phyloP scores from a whole-genome alignment of 2,797 vertebrate species.

The Miichthys miiuy region DNA sequence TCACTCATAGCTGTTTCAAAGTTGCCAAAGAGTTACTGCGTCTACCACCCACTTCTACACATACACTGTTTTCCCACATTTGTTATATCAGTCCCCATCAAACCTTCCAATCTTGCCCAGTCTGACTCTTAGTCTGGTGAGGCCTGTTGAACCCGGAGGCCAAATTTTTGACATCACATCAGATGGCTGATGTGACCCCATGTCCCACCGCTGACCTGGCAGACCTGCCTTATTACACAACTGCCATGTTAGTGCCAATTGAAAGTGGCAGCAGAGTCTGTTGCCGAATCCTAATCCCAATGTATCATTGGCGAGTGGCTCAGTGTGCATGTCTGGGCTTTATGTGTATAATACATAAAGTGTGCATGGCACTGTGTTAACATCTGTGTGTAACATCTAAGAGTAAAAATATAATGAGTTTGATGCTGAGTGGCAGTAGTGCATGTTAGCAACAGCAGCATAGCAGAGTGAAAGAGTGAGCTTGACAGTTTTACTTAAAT shows the following conservation, averaged over 20 bases:
- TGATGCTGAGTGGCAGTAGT: slow-evolving; percentile 5
- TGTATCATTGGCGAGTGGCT: slow-evolving; percentile 64
- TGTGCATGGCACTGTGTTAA: neutral
- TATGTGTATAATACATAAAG: slow-evolving; percentile 23
- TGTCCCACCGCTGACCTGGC: slow-evolving; percentile 67
- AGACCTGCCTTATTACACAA: slow-evolving; percentile 71
- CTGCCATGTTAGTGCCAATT: slow-evolving; percentile 78
- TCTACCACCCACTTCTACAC: neutral
- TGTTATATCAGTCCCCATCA: slow-evolving; percentile 1
- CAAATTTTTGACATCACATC: slow-evolving; percentile 60
- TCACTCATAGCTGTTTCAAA: neutral
- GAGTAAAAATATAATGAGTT: slow-evolving; percentile 20
- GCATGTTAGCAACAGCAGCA: neutral
- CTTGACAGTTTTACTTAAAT: slow-evolving; percentile 9
- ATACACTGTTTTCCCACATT: neutral
- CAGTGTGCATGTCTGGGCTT: slow-evolving; percentile 20
- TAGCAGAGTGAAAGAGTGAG: neutral
- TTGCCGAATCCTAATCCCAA: slow-evolving; percentile 76
- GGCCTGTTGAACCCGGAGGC: slow-evolving; percentile 38
- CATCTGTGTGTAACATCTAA: too few relatives aligned
- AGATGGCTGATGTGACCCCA: slow-evolving; percentile 62
- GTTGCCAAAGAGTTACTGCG: neutral
- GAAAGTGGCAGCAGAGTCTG: slow-evolving; percentile 77
- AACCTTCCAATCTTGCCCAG: slow-evolving; percentile 11
- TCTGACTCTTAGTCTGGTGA: slow-evolving; percentile 32